These are phyloP conservation scores for Macrophya alboannulata DNA, from an alignment of 2,888 invertebrate species.

Conservation along the genomic window DNA sequence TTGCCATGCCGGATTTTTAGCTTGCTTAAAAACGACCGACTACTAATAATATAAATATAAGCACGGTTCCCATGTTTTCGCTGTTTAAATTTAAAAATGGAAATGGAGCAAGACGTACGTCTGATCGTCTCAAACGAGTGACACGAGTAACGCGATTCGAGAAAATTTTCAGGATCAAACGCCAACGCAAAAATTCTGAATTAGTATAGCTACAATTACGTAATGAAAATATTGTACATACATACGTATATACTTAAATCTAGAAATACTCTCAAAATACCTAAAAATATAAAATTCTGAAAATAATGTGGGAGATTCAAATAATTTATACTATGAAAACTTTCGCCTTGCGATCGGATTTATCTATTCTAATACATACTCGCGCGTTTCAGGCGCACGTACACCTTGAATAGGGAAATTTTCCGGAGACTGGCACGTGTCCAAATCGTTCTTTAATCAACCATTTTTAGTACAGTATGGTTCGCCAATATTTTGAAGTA, in stretches of 20 bases:
- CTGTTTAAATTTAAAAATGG: neutral
- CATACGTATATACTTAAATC: too few species aligned
- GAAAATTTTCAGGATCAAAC: neutral
- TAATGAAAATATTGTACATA: constrained; percentile 8
- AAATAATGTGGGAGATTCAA: constrained; percentile 19
- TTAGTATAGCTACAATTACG: constrained; percentile 6
- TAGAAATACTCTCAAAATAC: neutral
- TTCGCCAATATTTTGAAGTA: neutral
- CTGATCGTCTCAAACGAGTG: neutral
- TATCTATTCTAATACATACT: neutral
- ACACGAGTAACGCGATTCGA: neutral
- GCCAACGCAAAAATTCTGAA: constrained; percentile 25
- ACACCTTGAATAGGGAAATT: neutral
- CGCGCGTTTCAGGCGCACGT: neutral
- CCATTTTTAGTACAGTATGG: neutral
- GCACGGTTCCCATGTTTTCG: neutral
- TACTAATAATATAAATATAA: neutral
- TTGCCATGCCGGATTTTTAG: neutral
- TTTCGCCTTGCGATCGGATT: neutral
- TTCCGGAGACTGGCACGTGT: neutral
- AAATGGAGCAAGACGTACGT: neutral
- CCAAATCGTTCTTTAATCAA: neutral
- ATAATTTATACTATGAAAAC: neutral
- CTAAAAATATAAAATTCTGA: neutral
- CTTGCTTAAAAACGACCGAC: neutral